Conservation (phyloP, 2,113 vertebrate species). For the Silurus meridionalis region DNA sequence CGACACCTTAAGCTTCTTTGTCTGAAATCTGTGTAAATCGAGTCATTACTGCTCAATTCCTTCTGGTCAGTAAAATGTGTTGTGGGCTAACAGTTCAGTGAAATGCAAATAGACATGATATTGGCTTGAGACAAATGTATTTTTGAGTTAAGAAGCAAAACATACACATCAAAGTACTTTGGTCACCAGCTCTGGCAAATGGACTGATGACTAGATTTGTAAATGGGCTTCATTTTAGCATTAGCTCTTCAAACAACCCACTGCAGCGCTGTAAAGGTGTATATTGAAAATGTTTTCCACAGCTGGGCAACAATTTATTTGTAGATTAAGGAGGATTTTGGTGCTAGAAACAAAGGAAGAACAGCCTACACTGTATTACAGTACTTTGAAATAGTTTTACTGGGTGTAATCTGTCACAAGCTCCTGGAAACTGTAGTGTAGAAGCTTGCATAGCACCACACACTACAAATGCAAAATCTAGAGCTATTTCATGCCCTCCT, state of each 20-base stretch:
- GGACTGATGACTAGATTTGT: background rate
- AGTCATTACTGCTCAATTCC: background rate
- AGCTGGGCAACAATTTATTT: background rate
- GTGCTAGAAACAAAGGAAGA: background rate
- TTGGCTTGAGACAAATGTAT: background rate
- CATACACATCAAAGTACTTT: background rate
- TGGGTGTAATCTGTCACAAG: background rate
- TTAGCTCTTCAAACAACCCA: background rate
- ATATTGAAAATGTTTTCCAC: background rate
- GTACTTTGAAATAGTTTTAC: background rate
- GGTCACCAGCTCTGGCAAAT: background rate
- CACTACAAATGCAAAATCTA: constrained; percentile 14
- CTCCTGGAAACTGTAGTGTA: constrained; percentile 2
- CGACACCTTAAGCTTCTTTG: background rate
- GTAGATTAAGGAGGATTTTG: background rate
- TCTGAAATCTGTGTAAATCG: background rate
- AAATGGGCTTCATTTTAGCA: background rate
- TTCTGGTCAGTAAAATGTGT: background rate
- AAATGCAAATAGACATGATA: background rate
- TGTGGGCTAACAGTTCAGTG: background rate
- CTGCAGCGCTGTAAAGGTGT: background rate
- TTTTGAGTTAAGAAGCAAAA: background rate
- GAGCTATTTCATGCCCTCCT: constrained; percentile 70
- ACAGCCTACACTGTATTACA: background rate
- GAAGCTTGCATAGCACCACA: constrained; percentile 2